Evolutionary conservation across 2,888 invertebrate species (phyloP).

Genomic region (Drosophila kokeensis): DNA sequence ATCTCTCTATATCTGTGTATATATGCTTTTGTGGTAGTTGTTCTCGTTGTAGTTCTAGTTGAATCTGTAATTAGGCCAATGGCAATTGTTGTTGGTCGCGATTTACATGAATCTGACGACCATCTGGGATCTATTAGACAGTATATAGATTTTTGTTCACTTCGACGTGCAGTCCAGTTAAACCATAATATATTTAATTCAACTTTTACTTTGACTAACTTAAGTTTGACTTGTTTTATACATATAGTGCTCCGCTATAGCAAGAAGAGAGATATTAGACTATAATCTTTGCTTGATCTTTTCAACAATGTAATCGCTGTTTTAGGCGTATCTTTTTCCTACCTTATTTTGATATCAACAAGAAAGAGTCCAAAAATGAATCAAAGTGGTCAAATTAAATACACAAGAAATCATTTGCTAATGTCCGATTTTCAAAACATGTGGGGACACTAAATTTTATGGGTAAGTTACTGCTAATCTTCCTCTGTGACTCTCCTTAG

Average conservation of each 20-base stretch:
- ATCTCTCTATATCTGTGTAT: slow-evolving; percentile 18
- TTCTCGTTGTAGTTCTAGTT: background rate
- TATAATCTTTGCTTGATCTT: background rate
- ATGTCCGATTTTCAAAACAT: background rate
- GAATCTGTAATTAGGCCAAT: slow-evolving; percentile 57
- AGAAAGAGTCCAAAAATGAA: background rate
- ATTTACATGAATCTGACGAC: slow-evolving; percentile 58
- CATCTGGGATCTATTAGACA: slow-evolving; percentile 28
- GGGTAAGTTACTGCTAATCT: background rate
- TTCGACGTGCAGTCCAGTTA: background rate
- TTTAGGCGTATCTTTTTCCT: background rate
- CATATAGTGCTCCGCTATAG: slow-evolving; percentile 41
- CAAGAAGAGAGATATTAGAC: background rate
- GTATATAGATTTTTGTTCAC: background rate
- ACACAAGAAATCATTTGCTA: background rate
- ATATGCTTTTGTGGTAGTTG: slow-evolving; percentile 6
- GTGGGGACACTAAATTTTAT: background rate
- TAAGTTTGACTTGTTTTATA: slow-evolving; percentile 37
- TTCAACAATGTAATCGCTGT: background rate
- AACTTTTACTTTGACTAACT: background rate
- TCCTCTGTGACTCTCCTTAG: too few relatives aligned
- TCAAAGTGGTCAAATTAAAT: background rate
- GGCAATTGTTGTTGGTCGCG: slow-evolving; percentile 28
- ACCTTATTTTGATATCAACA: background rate
- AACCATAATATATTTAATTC: background rate